phyloP scores from a whole-genome alignment of 2,888 invertebrate genomes.

The Hartigia nigra region DNA sequence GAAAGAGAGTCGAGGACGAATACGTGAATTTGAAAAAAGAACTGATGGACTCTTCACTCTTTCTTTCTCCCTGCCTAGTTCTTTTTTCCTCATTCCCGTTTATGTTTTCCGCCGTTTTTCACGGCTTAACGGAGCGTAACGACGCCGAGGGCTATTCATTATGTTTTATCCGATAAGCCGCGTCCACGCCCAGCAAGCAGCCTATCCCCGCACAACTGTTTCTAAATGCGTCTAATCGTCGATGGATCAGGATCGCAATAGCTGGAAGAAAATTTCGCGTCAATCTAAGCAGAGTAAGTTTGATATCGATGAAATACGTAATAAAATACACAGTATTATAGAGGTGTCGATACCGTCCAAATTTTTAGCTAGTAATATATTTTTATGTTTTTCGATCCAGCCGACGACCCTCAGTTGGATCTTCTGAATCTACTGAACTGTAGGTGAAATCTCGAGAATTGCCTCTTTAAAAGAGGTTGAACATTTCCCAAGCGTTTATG shows the following conservation, averaged over 20 bases:
- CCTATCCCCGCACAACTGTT: not conserved
- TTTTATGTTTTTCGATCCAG: not conserved
- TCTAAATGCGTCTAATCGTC: not conserved
- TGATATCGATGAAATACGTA: not conserved
- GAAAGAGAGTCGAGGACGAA: not conserved
- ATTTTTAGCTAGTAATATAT: not conserved
- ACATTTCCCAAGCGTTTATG: not conserved
- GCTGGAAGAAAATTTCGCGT: not conserved
- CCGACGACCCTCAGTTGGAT: not conserved
- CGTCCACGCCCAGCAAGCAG: constrained; percentile 10
- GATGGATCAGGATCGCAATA: not conserved
- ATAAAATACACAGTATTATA: not conserved
- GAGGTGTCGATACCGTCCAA: not conserved
- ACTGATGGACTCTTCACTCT: not conserved
- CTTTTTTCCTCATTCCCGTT: not conserved
- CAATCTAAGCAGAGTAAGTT: not conserved
- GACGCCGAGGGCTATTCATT: constrained; percentile 18
- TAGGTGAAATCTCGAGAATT: not conserved
- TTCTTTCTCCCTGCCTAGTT: not conserved
- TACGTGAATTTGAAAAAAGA: not conserved
- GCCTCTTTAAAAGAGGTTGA: not conserved
- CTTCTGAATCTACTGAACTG: not conserved
- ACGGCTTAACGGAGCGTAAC: constrained; percentile 6
- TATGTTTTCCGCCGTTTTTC: constrained; percentile 16
- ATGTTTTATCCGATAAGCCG: constrained; percentile 23